A percentile compares a stretch with the other conserved stretches of the same genome.
phyloP scores from a whole-genome alignment of 2,113 vertebrate species.

The Trachemys scripta region DNA sequence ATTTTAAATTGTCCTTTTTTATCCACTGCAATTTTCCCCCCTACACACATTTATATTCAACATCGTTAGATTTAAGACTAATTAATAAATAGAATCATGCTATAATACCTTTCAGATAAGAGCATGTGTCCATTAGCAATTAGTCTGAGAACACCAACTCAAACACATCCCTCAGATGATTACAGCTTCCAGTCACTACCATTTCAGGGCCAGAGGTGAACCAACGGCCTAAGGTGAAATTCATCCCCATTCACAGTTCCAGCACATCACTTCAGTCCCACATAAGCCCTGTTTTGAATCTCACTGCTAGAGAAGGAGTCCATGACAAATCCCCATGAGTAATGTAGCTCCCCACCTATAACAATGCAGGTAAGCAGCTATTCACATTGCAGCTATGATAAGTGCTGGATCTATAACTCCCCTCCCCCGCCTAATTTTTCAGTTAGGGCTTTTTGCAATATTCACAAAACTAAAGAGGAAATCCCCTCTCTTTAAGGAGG shows the following conservation, averaged over 20 bases:
- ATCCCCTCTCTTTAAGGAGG: not conserved
- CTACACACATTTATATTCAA: not conserved
- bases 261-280: not conserved
- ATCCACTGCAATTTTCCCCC: not conserved
- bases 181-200: not conserved
- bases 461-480: not conserved
- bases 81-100: not conserved
- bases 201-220: not conserved
- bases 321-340: not conserved
- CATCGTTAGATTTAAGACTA: not conserved
- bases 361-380: not conserved
- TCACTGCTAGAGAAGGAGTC: not conserved
- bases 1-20: not conserved
- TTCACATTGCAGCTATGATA: not conserved
- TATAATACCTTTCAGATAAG: not conserved
- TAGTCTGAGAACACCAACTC: not conserved
- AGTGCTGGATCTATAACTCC: fast-evolving
- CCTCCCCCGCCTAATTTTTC: not conserved
- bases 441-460: not conserved
- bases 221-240: not conserved
- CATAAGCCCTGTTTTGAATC: constrained; percentile 4
- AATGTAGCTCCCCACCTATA: constrained; percentile 1
- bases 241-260: not conserved
- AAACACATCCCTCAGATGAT: not conserved
- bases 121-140: not conserved